Conservation (phyloP, 2,113 vertebrate species). For the Pollimyrus isidori region DNA sequence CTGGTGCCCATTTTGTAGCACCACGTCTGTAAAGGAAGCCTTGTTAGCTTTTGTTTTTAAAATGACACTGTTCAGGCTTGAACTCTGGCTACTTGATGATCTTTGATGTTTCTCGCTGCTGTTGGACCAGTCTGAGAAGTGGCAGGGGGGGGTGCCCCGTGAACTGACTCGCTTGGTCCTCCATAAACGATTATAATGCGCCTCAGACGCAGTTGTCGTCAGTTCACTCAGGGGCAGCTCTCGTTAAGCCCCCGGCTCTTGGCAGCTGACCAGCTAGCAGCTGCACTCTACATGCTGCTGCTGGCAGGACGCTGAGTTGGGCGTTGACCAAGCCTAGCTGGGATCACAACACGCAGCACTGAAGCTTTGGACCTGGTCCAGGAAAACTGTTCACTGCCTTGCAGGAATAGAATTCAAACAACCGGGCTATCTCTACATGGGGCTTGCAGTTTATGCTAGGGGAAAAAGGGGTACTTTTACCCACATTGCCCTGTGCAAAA, state of each 20-base stretch:
- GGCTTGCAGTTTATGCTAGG: neutral
- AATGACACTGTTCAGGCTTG: neutral
- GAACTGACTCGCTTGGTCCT: neutral
- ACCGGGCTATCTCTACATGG: neutral
- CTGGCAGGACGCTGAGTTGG: neutral
- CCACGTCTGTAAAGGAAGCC: neutral
- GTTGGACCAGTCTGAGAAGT: neutral
- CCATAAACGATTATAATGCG: neutral
- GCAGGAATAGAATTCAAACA: slow-evolving; percentile 2
- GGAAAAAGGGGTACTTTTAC: neutral
- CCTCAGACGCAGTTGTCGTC: neutral
- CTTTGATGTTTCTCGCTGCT: neutral
- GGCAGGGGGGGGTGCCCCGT: neutral
- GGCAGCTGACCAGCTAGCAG: neutral
- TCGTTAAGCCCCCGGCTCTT: neutral
- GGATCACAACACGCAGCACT: neutral
- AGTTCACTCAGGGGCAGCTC: neutral
- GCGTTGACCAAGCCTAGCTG: neutral
- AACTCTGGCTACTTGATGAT: neutral
- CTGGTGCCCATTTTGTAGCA: neutral
- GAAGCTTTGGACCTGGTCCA: neutral
- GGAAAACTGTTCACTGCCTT: slow-evolving; percentile 1
- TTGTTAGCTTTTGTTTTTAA: neutral
- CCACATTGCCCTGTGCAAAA: neutral
- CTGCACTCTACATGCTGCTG: neutral